phyloP scores from a whole-genome alignment of 2,888 invertebrate genomes.

The Harpalus rufipes region DNA sequence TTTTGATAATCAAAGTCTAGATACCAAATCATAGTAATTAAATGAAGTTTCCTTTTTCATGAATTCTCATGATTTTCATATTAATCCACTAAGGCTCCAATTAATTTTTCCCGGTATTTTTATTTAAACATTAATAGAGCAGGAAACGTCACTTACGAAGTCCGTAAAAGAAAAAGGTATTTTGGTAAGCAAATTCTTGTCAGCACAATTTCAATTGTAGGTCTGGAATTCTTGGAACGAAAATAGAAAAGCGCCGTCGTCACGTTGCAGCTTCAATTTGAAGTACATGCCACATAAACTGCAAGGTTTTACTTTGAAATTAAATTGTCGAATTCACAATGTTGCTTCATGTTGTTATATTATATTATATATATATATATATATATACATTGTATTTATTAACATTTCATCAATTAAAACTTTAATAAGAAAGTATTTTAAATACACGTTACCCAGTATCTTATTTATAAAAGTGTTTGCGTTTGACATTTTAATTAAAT shows the following conservation, averaged over 20 bases:
- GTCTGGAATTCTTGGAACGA: background rate
- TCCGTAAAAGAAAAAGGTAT: background rate
- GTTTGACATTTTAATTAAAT: background rate
- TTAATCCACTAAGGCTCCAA: no score
- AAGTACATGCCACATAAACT: background rate
- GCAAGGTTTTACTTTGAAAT: background rate
- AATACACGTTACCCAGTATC: no score
- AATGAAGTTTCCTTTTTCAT: no score
- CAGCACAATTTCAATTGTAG: background rate
- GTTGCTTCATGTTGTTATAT: background rate
- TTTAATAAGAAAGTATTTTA: no score
- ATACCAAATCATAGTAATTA: no score
- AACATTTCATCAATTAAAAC: no score
- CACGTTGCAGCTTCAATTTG: background rate
- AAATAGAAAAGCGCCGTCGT: background rate
- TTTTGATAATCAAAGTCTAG: no score
- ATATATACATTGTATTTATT: no score
- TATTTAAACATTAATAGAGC: no score
- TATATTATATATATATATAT: background rate
- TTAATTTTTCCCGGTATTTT: no score
- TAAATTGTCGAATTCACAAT: background rate
- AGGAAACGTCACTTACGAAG: no score
- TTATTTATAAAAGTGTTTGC: background rate
- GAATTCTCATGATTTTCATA: no score
- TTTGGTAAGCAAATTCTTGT: background rate